These are phyloP conservation scores for Ormyrus rosae DNA, from an alignment of 2,888 invertebrate genomes.

Conservation along the genomic window DNA sequence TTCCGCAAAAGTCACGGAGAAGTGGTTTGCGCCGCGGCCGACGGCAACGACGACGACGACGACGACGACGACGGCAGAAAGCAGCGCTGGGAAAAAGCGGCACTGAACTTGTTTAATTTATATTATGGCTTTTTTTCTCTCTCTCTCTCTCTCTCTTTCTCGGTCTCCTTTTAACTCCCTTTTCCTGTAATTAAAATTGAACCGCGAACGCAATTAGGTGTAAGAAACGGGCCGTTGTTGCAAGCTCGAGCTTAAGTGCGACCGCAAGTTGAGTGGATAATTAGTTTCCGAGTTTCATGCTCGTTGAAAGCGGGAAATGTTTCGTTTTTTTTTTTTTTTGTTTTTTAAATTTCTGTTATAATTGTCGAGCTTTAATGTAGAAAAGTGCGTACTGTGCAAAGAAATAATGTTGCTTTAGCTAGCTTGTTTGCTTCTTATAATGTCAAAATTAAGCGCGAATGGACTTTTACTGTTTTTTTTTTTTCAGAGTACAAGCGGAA, in stretches of 20 bases:
- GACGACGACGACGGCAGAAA: too few species aligned
- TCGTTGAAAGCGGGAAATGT: slow-evolving; percentile 35
- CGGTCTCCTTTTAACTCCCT: background rate
- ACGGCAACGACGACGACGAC: too few species aligned
- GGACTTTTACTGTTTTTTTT: background rate
- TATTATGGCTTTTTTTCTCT: background rate
- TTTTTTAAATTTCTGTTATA: slow-evolving; percentile 4
- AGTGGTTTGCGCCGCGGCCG: too few species aligned
- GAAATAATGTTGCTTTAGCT: too few species aligned
- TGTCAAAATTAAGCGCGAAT: background rate
- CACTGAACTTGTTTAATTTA: slow-evolving; percentile 8
- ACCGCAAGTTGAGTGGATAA: slow-evolving; percentile 35
- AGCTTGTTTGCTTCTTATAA: background rate
- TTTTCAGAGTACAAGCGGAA: background rate
- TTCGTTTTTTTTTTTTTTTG: slow-evolving; percentile 26
- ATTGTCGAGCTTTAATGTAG: background rate
- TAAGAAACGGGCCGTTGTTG: slow-evolving; percentile 33
- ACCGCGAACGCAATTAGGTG: slow-evolving; percentile 44
- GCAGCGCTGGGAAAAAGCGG: too few species aligned
- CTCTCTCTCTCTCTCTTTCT: too few species aligned
- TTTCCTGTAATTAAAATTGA: slow-evolving; percentile 50
- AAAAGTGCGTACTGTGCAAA: background rate
- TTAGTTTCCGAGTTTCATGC: slow-evolving; percentile 35
- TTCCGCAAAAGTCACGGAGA: slow-evolving; percentile 39
- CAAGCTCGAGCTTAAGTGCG: slow-evolving; percentile 1